Percentiles rank a stretch among this genome's conserved stretches.
Evolutionary conservation across 2,888 invertebrate species (phyloP).

Genomic region (Diarsia dahlii): DNA sequence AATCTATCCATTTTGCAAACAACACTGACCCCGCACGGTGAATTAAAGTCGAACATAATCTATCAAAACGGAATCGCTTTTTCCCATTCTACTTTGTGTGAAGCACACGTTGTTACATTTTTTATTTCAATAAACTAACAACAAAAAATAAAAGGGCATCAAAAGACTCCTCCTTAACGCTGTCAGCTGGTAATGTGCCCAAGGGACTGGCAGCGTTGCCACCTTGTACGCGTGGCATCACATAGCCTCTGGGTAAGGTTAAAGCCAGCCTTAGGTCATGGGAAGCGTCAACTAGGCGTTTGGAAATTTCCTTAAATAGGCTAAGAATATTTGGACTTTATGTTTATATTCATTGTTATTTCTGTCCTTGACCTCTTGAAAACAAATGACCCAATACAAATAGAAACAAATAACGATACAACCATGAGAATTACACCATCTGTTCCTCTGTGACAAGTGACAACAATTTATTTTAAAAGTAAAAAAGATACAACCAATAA

Average conservation of each 20-base stretch:
- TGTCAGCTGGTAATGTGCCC: too few species aligned
- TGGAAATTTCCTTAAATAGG: too few species aligned
- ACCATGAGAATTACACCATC: slow-evolving; percentile 3
- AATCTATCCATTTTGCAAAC: neutral
- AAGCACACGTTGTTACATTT: too few species aligned
- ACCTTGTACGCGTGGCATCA: too few species aligned
- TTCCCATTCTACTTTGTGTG: neutral
- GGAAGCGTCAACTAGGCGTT: too few species aligned
- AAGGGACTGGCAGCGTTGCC: too few species aligned
- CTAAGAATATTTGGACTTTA: too few species aligned
- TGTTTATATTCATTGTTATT: neutral
- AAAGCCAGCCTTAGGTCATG: too few species aligned
- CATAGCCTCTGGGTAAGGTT: too few species aligned
- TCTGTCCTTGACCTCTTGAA: neutral
- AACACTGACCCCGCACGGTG: neutral
- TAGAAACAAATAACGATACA: neutral
- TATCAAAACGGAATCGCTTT: neutral
- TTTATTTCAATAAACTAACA: too few species aligned
- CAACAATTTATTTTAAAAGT: neutral
- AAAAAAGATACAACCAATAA: neutral
- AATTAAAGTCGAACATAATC: fast-evolving
- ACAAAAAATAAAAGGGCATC: too few species aligned
- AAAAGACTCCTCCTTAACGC: too few species aligned
- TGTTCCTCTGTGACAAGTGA: slow-evolving; percentile 5
- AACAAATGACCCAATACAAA: slow-evolving; percentile 3